Evolutionary conservation across 2,113 vertebrate genomes (phyloP).

Genomic region (Aythya baeri): DNA sequence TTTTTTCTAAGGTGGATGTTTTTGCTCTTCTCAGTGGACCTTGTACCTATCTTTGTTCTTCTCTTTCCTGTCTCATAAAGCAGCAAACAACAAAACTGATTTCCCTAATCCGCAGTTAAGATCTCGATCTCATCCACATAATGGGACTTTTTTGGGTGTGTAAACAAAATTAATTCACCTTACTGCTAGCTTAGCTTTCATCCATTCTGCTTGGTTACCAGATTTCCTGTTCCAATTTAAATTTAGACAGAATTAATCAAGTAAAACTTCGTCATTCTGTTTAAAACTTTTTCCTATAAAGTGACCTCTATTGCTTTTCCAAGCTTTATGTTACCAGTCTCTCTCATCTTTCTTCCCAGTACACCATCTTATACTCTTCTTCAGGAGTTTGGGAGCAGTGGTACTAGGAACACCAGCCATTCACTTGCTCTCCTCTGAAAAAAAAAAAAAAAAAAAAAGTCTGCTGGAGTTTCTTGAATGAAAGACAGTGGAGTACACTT

Average conservation of each 20-base stretch:
- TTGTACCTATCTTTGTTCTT: neutral
- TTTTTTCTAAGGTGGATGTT: neutral
- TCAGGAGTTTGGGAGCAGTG: neutral
- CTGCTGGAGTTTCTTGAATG: neutral
- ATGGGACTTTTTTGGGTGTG: neutral
- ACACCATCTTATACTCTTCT: neutral
- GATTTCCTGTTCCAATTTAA: neutral
- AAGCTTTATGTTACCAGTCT: neutral
- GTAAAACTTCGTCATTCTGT: neutral
- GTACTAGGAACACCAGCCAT: neutral
- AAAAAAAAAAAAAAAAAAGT: neutral
- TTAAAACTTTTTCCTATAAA: neutral
- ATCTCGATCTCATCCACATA: neutral
- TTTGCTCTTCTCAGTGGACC: neutral
- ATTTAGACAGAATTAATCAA: neutral
- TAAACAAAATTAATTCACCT: neutral
- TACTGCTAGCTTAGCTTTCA: neutral
- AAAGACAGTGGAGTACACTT: neutral
- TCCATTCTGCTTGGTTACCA: neutral
- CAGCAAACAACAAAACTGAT: neutral
- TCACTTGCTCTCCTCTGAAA: neutral
- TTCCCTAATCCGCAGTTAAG: neutral
- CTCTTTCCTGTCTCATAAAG: neutral
- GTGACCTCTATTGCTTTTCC: neutral
- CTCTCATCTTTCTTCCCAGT: neutral